Percentiles rank a stretch among this genome's conserved stretches.
Conservation (phyloP, 2,113 vertebrate species). For the Acrocephalus arundinaceus region DNA sequence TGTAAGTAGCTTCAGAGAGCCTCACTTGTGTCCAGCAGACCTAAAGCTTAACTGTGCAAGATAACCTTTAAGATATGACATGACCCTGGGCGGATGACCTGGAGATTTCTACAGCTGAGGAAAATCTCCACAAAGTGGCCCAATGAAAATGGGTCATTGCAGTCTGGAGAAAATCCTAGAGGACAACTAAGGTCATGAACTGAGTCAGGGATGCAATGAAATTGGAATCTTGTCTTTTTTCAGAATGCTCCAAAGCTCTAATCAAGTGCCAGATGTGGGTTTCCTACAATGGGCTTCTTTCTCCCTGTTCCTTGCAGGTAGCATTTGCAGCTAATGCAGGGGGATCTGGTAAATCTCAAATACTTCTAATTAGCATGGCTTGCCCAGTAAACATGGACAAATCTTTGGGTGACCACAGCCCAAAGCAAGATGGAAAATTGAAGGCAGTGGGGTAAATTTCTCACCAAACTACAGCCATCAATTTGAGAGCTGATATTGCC, state of each 20-base stretch:
- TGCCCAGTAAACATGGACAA: background rate
- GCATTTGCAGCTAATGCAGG: background rate
- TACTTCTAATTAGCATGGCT: background rate
- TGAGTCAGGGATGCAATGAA: background rate
- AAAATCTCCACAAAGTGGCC: background rate
- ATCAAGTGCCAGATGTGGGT: accelerated
- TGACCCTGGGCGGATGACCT: background rate
- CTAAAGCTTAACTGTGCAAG: background rate
- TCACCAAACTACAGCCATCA: background rate
- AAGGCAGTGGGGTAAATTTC: background rate
- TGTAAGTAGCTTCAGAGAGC: background rate
- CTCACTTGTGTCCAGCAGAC: background rate
- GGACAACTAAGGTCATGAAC: background rate
- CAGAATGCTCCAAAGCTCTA: background rate
- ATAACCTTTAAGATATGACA: background rate
- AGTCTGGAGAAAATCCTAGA: background rate
- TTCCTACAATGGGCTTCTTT: background rate
- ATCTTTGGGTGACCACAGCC: background rate
- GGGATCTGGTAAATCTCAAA: background rate
- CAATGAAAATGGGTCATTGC: background rate
- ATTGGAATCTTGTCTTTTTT: background rate
- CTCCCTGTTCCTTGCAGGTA: background rate
- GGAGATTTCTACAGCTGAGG: background rate
- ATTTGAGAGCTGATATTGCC: background rate
- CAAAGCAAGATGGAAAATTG: background rate